These are phyloP conservation scores for Chelidonichthys spinosus DNA, from an alignment of 2,797 vertebrate genomes.

Conservation along the genomic window DNA sequence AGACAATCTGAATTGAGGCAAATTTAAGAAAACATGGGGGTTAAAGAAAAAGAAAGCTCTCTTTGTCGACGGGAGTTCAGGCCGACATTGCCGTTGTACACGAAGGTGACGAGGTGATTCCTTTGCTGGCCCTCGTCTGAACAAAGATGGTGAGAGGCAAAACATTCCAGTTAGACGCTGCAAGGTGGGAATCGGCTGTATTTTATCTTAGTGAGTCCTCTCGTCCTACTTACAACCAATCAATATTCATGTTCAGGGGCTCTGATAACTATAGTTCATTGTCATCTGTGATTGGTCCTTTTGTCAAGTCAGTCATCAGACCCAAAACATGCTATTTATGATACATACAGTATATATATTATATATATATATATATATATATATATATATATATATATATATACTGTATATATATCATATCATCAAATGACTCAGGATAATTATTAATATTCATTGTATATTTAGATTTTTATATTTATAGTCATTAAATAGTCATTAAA, in stretches of 20 bases:
- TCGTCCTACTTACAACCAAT: conserved; percentile 43
- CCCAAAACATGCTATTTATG: conserved; percentile 53
- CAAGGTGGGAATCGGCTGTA: conserved; percentile 41
- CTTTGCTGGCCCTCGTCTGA: conserved; percentile 53
- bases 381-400: neutral
- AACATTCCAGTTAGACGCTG: neutral
- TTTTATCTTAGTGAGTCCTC: conserved; percentile 42
- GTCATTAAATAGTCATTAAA: conserved; percentile 39
- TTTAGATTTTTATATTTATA: conserved; percentile 57
- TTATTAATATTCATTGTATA: conserved; percentile 64
- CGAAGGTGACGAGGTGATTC: conserved; percentile 1
- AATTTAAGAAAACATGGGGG: conserved; percentile 21
- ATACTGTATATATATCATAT: neutral
- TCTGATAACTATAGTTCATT: conserved; percentile 34
- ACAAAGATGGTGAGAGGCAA: conserved; percentile 35
- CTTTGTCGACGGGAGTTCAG: neutral
- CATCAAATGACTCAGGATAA: conserved; percentile 48
- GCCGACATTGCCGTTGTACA: neutral
- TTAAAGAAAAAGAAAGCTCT: conserved; percentile 2
- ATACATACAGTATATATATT: neutral
- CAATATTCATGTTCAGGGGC: conserved; percentile 64
- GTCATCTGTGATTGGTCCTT: conserved; percentile 51
- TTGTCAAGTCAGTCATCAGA: conserved; percentile 45
- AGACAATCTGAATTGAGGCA: conserved; percentile 16
- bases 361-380: too few relatives aligned